phyloP scores from a whole-genome alignment of 2,797 vertebrate genomes.

The Anniella stebbinsi region DNA sequence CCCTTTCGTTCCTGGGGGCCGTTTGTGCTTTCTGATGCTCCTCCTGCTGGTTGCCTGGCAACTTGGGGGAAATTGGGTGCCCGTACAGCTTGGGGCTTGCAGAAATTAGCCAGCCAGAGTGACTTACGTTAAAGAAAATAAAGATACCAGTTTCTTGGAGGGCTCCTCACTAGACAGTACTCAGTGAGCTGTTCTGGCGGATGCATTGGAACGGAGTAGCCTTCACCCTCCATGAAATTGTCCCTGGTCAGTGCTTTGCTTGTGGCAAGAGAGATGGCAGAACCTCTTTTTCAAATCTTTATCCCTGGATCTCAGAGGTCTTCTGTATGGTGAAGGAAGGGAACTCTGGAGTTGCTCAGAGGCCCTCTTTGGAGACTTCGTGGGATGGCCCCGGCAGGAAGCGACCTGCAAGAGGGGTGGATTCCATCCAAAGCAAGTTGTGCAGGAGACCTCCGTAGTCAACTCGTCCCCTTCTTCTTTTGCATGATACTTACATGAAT shows the following conservation, averaged over 20 bases:
- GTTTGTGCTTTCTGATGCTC: slow-evolving; percentile 75
- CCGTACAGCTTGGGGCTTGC: slow-evolving; percentile 54
- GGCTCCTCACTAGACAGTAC: slow-evolving; percentile 65
- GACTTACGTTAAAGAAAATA: slow-evolving; percentile 67
- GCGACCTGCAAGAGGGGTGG: not conserved
- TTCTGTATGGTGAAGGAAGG: not conserved
- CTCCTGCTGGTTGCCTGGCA: slow-evolving; percentile 82
- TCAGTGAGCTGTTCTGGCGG: slow-evolving; percentile 58
- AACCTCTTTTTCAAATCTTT: not conserved
- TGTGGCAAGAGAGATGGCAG: not conserved
- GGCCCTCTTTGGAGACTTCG: too few relatives aligned
- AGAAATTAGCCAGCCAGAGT: slow-evolving; percentile 79
- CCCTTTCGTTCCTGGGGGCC: slow-evolving; percentile 70
- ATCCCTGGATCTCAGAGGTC: not conserved
- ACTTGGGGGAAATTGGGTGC: slow-evolving; percentile 78
- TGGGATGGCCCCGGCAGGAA: not conserved
- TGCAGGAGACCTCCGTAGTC: not conserved
- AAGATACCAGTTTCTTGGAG: slow-evolving; percentile 26
- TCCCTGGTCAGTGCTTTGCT: not conserved
- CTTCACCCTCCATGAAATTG: not conserved
- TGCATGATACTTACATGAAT: not conserved
- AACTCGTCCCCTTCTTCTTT: not conserved
- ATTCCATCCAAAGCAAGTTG: too few relatives aligned
- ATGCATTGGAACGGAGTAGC: slow-evolving; percentile 46
- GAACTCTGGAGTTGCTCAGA: not conserved